Evolutionary conservation across 2,113 vertebrate species (phyloP).

Genomic region (Nanger granti): DNA sequence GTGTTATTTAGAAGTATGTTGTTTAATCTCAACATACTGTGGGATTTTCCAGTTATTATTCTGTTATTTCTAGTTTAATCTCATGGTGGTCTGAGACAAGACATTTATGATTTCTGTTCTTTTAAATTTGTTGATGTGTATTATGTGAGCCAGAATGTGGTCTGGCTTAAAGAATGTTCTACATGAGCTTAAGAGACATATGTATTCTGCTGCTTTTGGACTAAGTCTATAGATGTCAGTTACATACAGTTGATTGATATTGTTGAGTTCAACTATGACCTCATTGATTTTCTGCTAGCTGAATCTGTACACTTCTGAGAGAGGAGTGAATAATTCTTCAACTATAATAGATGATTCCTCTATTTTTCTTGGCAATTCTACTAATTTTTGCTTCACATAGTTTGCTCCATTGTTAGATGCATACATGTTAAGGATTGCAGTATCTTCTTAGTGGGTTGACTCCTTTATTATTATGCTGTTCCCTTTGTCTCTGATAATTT

Average conservation of each 20-base stretch:
- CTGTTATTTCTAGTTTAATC: background rate
- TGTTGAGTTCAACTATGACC: background rate
- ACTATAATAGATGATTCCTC: background rate
- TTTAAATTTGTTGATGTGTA: background rate
- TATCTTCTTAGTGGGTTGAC: background rate
- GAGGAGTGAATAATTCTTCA: background rate
- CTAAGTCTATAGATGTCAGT: background rate
- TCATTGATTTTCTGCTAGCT: background rate
- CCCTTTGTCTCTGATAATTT: background rate
- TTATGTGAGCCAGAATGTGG: background rate
- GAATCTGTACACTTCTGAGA: background rate
- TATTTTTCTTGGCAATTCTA: background rate
- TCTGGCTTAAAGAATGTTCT: background rate
- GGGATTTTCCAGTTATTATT: background rate
- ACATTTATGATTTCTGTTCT: background rate
- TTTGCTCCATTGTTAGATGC: background rate
- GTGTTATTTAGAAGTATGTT: background rate
- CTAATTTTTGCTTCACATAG: background rate
- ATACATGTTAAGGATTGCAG: background rate
- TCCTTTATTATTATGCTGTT: background rate
- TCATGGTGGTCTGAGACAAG: background rate
- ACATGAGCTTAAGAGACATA: background rate
- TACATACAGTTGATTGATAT: background rate
- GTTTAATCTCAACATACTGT: background rate
- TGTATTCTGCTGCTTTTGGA: background rate